Percentiles rank a stretch among this genome's conserved stretches.
Conservation (phyloP, 2,888 invertebrate genomes). For the Aphidoletes aphidimyza region DNA sequence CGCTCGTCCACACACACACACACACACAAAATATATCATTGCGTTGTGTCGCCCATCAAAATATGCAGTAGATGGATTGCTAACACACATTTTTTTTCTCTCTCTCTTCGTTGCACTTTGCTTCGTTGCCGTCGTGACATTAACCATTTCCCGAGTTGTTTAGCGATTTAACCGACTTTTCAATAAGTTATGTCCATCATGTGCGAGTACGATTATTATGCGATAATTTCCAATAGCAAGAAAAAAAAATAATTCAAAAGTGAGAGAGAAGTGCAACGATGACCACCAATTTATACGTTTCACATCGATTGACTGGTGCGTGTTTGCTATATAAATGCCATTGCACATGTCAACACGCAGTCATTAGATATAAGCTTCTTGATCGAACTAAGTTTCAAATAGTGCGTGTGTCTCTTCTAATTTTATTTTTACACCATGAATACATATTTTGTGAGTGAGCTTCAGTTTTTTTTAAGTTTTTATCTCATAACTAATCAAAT, state of each 20-base stretch:
- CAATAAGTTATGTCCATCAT: constrained; percentile 28
- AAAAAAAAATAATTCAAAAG: not conserved
- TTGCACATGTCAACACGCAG: not conserved
- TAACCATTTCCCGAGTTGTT: constrained; percentile 33
- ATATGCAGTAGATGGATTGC: not conserved
- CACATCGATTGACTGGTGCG: not conserved
- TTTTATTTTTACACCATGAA: not conserved
- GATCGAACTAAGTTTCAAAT: constrained; percentile 11
- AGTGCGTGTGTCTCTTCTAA: too few relatives aligned
- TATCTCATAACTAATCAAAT: not conserved
- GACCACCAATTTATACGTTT: not conserved
- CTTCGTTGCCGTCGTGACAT: not conserved
- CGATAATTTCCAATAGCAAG: constrained; percentile 6
- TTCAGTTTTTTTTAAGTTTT: not conserved
- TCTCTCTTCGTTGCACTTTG: not conserved
- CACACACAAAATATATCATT: not conserved
- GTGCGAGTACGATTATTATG: constrained; percentile 30
- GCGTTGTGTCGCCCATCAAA: not conserved
- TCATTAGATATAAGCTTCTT: constrained; percentile 20
- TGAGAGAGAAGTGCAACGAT: constrained; percentile 28
- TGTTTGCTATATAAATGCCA: constrained; percentile 6
- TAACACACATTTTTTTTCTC: constrained; percentile 27
- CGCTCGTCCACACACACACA: too few relatives aligned
- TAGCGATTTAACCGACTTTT: constrained; percentile 28
- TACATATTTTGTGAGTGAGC: constrained; percentile 41